Percentiles rank a stretch among this genome's conserved stretches.
Conservation (phyloP, 2,888 invertebrate genomes). For the Pediacus dermestoides region DNA sequence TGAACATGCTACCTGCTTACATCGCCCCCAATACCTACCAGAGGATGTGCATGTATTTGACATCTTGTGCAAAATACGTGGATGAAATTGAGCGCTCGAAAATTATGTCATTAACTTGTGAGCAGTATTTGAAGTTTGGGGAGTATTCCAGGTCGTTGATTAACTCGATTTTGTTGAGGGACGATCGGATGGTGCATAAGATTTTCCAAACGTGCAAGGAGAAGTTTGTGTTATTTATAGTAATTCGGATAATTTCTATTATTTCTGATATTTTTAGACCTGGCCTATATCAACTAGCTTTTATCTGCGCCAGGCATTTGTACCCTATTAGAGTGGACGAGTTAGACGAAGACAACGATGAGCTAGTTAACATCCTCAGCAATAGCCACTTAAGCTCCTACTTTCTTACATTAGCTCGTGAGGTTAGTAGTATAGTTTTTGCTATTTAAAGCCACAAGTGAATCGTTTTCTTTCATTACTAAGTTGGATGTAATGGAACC, state of each 20-base stretch:
- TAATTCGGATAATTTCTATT: too few species aligned
- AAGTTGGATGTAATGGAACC: constrained; percentile 98
- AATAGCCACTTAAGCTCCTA: constrained; percentile 92
- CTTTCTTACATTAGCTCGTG: constrained; percentile 88
- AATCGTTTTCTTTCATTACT: constrained; percentile 23
- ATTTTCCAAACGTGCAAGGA: constrained; percentile 84
- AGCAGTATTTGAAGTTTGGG: constrained; percentile 81
- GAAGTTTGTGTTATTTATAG: constrained; percentile 50
- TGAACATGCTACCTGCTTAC: constrained; percentile 73
- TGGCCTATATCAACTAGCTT: constrained; percentile 90
- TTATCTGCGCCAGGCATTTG: constrained; percentile 93
- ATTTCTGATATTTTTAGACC: constrained; percentile 58
- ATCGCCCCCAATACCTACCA: constrained; percentile 87
- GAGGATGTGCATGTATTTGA: constrained; percentile 89
- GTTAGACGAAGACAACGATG: constrained; percentile 59
- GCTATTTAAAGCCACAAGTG: constrained; percentile 6
- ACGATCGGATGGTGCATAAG: constrained; percentile 72
- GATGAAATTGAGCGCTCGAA: constrained; percentile 90
- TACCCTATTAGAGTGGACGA: constrained; percentile 82
- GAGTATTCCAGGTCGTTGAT: constrained; percentile 84
- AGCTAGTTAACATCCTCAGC: constrained; percentile 85
- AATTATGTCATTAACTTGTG: constrained; percentile 66
- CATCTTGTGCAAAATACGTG: constrained; percentile 86
- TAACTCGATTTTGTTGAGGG: constrained; percentile 87
- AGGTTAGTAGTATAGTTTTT: constrained; percentile 53